phyloP scores from a whole-genome alignment of 2,888 invertebrate genomes.

The Epinotia bilunana region DNA sequence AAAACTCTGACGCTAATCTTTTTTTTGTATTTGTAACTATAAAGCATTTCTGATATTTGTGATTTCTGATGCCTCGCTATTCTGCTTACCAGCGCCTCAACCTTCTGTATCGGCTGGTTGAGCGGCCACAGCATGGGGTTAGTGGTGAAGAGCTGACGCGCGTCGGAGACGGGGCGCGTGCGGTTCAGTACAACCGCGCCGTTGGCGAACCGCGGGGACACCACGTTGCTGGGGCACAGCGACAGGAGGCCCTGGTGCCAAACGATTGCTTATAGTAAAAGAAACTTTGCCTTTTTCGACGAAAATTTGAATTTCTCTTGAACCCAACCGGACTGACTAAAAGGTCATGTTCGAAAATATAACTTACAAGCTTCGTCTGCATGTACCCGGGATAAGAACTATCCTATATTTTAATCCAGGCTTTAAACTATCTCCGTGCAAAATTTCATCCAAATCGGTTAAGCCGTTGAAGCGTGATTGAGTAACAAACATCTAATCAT shows the following conservation, averaged over 20 bases:
- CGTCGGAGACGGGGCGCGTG: conserved; percentile 45
- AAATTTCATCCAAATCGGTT: no score
- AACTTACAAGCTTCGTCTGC: no score
- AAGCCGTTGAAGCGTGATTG: no score
- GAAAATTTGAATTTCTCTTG: background rate
- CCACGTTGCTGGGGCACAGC: conserved; percentile 53
- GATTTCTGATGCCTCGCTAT: no score
- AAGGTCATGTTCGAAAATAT: background rate
- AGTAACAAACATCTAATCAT: no score
- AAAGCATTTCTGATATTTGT: no score
- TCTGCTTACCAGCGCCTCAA: conserved; percentile 35
- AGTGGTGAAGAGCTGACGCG: conserved; percentile 20
- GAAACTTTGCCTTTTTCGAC: background rate
- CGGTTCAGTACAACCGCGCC: conserved; percentile 53
- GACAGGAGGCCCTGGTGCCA: conserved; percentile 48
- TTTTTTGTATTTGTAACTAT: no score
- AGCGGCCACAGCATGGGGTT: conserved; percentile 23
- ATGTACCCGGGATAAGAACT: no score
- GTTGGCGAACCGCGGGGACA: conserved; percentile 52
- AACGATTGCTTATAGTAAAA: background rate
- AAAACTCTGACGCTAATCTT: no score
- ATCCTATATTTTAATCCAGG: no score
- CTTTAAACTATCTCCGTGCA: no score
- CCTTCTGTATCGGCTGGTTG: conserved; percentile 27
- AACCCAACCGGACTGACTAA: background rate